phyloP scores from a whole-genome alignment of 2,888 invertebrate genomes.

The Bugula neritina region DNA sequence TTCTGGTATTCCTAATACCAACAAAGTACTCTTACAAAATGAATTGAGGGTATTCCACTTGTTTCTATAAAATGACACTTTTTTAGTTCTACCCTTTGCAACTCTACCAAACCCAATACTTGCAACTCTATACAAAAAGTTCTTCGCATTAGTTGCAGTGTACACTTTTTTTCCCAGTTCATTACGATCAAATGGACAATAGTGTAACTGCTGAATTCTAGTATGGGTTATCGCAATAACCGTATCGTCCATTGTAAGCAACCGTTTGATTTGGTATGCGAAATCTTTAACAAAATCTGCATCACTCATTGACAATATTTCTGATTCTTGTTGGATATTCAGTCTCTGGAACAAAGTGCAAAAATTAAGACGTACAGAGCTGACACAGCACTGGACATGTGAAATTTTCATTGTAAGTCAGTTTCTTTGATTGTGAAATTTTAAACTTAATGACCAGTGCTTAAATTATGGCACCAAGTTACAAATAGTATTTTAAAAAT shows the following conservation, averaged over 20 bases:
- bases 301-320: background rate
- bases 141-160: constrained; percentile 6
- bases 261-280: background rate
- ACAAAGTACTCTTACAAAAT: background rate
- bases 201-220: constrained; percentile 9
- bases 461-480: too few relatives aligned
- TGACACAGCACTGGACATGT: too few relatives aligned
- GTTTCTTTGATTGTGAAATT: too few relatives aligned
- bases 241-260: background rate
- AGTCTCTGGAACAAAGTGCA: too few relatives aligned
- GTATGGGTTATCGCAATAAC: constrained; percentile 3
- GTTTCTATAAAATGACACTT: constrained; percentile 9
- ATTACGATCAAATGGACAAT: constrained; percentile 4
- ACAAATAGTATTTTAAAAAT: too few relatives aligned
- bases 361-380: too few relatives aligned
- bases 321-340: too few relatives aligned
- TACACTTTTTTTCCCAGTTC: constrained; percentile 8
- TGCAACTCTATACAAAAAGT: constrained; percentile 8
- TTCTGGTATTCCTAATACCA: background rate
- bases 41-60: background rate
- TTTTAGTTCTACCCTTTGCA: constrained; percentile 2
- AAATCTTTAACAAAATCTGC: background rate
- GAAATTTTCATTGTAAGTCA: too few relatives aligned
- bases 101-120: constrained; percentile 19
- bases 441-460: too few relatives aligned